Evolutionary conservation across 2,888 invertebrate genomes (phyloP).

Genomic region (Ptychoptera albimana): DNA sequence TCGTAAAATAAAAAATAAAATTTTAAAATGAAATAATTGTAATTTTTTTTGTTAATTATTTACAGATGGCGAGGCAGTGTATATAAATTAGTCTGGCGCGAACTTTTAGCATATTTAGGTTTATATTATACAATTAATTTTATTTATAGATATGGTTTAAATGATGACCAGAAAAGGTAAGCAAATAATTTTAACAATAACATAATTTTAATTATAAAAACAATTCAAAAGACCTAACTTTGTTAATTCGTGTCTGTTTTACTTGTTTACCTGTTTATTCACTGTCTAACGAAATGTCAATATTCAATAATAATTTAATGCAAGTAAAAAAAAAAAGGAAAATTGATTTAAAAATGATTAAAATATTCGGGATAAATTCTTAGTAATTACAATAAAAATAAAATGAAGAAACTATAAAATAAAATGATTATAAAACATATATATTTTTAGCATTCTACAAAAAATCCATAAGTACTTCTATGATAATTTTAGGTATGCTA

Average conservation of each 20-base stretch:
- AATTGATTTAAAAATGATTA: too few relatives aligned
- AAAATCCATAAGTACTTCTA: slow-evolving; percentile 10
- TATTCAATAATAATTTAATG: background rate
- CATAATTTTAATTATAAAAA: background rate
- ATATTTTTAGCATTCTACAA: slow-evolving; percentile 8
- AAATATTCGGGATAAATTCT: background rate
- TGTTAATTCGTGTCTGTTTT: background rate
- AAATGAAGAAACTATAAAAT: background rate
- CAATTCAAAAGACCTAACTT: background rate
- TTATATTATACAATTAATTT: slow-evolving; percentile 78
- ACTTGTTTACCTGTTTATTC: background rate
- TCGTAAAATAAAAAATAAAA: too few relatives aligned
- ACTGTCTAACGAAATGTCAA: background rate
- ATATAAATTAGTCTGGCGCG: slow-evolving; percentile 89
- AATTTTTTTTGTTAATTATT: slow-evolving; percentile 20
- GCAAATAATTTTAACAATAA: slow-evolving; percentile 18
- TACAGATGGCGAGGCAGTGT: slow-evolving; percentile 90
- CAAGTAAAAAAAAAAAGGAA: background rate
- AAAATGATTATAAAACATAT: background rate
- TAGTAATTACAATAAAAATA: background rate
- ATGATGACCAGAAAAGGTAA: slow-evolving; percentile 65
- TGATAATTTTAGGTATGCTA: slow-evolving; percentile 10
- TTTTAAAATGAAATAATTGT: too few relatives aligned
- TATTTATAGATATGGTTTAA: slow-evolving; percentile 69
- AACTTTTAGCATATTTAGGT: slow-evolving; percentile 71